phyloP scores from a whole-genome alignment of 2,113 vertebrate species.

The Elephantulus edwardii region DNA sequence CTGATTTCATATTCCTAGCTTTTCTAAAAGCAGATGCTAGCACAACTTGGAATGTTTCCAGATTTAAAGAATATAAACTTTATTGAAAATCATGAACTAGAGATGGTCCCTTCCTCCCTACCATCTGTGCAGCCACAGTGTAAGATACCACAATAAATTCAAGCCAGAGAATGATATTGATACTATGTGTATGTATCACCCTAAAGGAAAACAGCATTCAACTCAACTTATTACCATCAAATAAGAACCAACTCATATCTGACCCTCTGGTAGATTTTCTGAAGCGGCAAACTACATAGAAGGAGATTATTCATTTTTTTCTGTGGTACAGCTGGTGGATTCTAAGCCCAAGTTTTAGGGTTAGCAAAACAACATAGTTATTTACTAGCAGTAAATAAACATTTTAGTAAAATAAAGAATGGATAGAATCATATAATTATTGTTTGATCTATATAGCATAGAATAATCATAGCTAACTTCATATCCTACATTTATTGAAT shows the following conservation, averaged over 20 bases:
- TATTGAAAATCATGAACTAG: background rate
- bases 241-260: too few relatives aligned
- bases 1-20: background rate
- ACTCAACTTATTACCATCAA: too few relatives aligned
- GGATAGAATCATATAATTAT: background rate
- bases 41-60: background rate
- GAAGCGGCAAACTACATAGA: too few relatives aligned
- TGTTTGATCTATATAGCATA: background rate
- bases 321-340: too few relatives aligned
- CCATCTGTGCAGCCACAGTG: background rate
- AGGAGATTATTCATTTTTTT: too few relatives aligned
- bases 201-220: too few relatives aligned
- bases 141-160: too few relatives aligned
- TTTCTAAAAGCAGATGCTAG: background rate
- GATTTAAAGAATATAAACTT: background rate
- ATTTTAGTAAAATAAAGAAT: background rate
- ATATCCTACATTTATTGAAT: background rate
- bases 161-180: background rate
- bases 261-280: too few relatives aligned
- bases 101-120: background rate
- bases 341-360: too few relatives aligned
- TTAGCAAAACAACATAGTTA: background rate
- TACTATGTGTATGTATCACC: too few relatives aligned
- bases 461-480: background rate
- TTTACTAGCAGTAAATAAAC: background rate